phyloP scores from a whole-genome alignment of 2,113 vertebrate species.

The Myanophis thanlyinensis region DNA sequence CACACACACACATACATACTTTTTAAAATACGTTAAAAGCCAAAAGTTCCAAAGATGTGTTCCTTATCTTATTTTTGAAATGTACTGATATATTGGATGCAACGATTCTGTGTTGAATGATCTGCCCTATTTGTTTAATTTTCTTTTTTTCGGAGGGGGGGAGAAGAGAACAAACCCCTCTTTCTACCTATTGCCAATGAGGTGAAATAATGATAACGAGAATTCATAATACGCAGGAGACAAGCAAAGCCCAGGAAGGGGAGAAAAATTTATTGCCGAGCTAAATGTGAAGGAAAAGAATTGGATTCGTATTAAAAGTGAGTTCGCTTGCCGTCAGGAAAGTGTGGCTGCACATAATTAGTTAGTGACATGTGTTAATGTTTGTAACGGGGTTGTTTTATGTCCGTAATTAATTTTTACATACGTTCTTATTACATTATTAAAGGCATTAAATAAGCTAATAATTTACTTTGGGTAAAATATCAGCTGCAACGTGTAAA shows the following conservation, averaged over 20 bases:
- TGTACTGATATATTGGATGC: no score
- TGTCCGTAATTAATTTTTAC: not conserved
- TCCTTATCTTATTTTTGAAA: no score
- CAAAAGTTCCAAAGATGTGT: no score
- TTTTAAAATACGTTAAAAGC: no score
- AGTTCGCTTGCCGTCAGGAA: not conserved
- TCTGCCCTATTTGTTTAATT: not conserved
- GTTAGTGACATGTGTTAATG: constrained; percentile 19
- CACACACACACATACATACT: no score
- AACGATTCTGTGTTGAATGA: not conserved
- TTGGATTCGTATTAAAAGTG: not conserved
- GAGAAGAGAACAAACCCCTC: no score
- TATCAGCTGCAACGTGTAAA: not conserved
- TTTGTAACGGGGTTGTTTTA: constrained; percentile 9
- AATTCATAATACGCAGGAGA: not conserved
- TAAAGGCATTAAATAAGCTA: not conserved
- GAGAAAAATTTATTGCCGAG: not conserved
- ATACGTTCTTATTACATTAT: not conserved
- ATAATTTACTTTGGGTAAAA: not conserved
- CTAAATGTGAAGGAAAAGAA: not conserved
- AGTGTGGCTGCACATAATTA: not conserved
- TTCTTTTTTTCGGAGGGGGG: no score
- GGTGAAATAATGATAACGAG: not conserved
- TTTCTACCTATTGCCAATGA: not conserved
- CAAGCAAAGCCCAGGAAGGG: not conserved